Evolutionary conservation across 1,140 invertebrate species (phyloP), one percentile per base, ranked within the genome.

Genomic region (Diploscapter pachys): DNA sequence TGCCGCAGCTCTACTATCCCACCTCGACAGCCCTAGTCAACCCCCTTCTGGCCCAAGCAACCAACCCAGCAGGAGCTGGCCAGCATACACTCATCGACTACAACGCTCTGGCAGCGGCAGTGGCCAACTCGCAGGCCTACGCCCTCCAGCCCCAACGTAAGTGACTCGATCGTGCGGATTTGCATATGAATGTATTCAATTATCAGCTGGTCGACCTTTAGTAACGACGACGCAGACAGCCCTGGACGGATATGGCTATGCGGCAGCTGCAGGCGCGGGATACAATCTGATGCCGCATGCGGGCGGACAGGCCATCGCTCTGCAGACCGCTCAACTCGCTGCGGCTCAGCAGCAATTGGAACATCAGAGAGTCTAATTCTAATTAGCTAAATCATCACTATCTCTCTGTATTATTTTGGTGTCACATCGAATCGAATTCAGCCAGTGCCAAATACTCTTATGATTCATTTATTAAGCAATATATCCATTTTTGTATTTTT

Each of bases 1-100:
- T 78, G 56, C 76, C 76, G 55, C 76, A 76, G 65, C 76, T 78
- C 75, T 76, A 76, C 48, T 78, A 78, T 51, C 76, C 76, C 11
- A 67, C 68, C 63, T 31, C 74, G 31, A 75, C 73, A 11, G 71
- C 68, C 63, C 13, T 76, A n/a, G 63, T 78, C n/a, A 78, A 78
- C 54, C 76, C 76, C 13, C 71, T 78, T n/a, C 65, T 73, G n/a
- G 76, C 65, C 63, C 31, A 31, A 1, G 31, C 31, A 31, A 53
- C 73, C 52, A 6, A 54, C 48, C 66, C 63, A 13, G 76, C 72
- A 9, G 71, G 63, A 3, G 65, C 61, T 6, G 71, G 57, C 4
- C 72, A 75, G 50, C 63, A 69, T 13, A 51, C 68, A 31, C 63
- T 74, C 53, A n/a, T 75, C 50, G 72, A 78, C 50, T 78, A 78